A percentile compares a stretch with the other conserved stretches of the same genome.
Conservation (phyloP, 2,888 invertebrate genomes). For the Globia sparganii region DNA sequence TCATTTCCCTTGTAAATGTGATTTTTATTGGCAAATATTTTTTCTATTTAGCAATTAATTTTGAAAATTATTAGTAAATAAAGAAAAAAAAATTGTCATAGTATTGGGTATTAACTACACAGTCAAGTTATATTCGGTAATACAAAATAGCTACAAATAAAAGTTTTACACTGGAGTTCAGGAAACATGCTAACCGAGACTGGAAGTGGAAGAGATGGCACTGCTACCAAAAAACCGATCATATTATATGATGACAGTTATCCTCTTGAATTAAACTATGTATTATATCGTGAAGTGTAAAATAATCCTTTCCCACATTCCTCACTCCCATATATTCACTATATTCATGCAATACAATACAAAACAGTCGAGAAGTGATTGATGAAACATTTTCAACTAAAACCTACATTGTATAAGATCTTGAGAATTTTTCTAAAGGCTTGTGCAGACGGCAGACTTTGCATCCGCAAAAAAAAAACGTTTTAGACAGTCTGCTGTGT, state of each 20-base stretch:
- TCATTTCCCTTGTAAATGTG: background rate
- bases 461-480: background rate
- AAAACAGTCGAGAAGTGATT: constrained; percentile 43
- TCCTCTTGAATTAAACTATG: background rate
- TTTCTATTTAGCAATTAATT: background rate
- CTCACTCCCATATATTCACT: constrained; percentile 28
- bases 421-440: constrained; percentile 9
- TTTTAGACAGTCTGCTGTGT: background rate
- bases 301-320: constrained; percentile 37
- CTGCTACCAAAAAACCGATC: too few relatives aligned
- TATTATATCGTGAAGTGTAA: constrained; percentile 56
- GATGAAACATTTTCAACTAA: constrained; percentile 22
- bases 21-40: background rate
- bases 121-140: background rate
- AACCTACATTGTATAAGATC: background rate
- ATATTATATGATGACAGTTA: background rate
- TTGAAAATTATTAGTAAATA: background rate
- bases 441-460: background rate
- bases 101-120: background rate
- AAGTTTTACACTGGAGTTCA: background rate
- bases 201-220: too few relatives aligned
- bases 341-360: constrained; percentile 30
- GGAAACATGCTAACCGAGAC: background rate
- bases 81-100: background rate
- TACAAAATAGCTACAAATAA: background rate